A percentile compares a stretch with the other conserved stretches of the same genome.
Conservation (phyloP, 2,797 vertebrate species). For the Linurgus olivaceus region DNA sequence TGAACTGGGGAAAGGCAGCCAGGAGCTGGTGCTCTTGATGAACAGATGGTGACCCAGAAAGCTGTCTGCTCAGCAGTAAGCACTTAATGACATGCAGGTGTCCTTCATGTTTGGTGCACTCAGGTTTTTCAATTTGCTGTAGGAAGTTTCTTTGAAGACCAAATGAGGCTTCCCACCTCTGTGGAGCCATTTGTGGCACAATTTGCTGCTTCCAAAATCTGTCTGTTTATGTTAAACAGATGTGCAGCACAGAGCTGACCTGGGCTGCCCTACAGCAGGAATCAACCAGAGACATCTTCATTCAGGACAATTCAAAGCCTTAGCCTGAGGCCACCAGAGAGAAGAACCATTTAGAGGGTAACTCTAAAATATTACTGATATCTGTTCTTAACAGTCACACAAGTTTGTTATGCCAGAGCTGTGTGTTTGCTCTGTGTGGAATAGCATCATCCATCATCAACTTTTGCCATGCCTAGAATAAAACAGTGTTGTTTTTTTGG, state of each 20-base stretch:
- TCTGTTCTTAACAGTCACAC: background rate
- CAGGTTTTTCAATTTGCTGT: background rate
- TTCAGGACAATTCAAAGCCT: background rate
- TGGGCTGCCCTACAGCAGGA: background rate
- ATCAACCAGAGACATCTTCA: background rate
- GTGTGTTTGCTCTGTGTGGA: background rate
- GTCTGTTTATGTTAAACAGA: background rate
- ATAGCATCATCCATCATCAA: background rate
- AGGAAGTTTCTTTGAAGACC: constrained; percentile 46
- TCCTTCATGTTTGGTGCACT: constrained; percentile 27
- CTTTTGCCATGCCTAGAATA: background rate
- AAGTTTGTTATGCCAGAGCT: background rate
- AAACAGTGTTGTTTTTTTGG: background rate
- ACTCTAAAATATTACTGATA: background rate
- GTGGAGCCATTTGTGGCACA: background rate
- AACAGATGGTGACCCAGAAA: constrained; percentile 69
- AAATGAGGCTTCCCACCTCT: constrained; percentile 14
- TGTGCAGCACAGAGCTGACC: background rate
- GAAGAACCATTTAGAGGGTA: background rate
- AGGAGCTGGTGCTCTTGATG: background rate
- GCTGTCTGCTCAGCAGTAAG: constrained; percentile 46
- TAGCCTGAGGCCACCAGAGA: background rate
- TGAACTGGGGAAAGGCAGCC: background rate
- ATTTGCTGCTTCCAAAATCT: background rate
- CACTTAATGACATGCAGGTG: constrained; percentile 61